Conservation (phyloP, 2,888 invertebrate genomes). For the Coecobrya sp. region DNA sequence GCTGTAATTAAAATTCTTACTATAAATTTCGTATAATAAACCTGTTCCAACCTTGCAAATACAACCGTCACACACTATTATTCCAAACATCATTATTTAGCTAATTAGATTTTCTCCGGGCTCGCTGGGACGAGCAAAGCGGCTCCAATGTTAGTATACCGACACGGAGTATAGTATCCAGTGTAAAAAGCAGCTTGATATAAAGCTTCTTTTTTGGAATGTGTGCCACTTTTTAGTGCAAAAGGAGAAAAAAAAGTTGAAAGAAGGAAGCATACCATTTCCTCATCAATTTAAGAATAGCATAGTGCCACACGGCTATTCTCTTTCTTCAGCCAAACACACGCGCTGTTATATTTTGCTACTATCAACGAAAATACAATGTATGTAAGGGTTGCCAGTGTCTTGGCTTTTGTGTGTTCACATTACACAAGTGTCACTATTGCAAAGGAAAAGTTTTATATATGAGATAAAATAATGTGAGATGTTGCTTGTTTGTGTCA, state of each 20-base stretch:
- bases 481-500: background rate
- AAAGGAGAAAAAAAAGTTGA: background rate
- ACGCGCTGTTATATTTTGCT: too few species aligned
- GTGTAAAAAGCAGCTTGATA: too few species aligned
- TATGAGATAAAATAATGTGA: background rate
- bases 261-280: background rate
- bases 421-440: background rate
- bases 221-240: background rate
- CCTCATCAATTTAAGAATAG: background rate
- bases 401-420: too few species aligned
- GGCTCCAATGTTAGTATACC: background rate
- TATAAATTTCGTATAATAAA: background rate
- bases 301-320: background rate
- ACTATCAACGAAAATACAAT: background rate
- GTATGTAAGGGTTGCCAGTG: background rate
- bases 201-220: background rate
- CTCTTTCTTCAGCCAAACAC: conserved; percentile 9
- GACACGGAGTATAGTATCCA: too few species aligned
- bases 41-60: background rate
- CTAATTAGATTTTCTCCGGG: background rate
- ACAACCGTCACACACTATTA: background rate
- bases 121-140: background rate
- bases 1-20: too few species aligned
- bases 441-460: background rate
- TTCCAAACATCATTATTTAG: too few species aligned